phyloP scores from a whole-genome alignment of 2,113 vertebrate species.

The Sphaerodactylus townsendi region DNA sequence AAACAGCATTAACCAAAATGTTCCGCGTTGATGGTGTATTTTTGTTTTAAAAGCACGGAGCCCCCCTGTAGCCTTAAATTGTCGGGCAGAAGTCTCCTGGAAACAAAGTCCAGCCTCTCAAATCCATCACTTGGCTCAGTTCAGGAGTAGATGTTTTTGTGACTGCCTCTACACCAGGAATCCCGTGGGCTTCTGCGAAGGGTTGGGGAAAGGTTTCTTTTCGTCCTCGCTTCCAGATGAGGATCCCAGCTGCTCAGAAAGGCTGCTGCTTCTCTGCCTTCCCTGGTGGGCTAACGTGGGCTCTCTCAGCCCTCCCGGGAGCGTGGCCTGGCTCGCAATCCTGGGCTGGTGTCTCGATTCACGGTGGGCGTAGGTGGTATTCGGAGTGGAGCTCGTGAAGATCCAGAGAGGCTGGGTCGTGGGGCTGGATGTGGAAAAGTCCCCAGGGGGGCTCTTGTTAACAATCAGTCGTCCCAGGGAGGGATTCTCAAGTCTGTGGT shows the following conservation, averaged over 20 bases:
- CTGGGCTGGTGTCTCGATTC: neutral
- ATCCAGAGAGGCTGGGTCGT: neutral
- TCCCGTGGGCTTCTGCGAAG: neutral
- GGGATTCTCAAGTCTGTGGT: neutral
- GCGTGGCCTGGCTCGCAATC: neutral
- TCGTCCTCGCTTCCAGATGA: neutral
- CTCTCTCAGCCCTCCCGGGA: neutral
- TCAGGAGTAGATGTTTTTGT: too few species aligned
- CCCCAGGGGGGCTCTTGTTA: neutral
- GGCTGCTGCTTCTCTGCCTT: neutral
- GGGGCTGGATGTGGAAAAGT: neutral
- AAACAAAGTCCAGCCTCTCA: neutral
- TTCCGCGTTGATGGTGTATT: neutral
- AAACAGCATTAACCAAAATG: neutral
- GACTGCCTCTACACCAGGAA: constrained; percentile 10
- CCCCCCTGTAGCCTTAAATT: neutral
- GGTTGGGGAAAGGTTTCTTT: neutral
- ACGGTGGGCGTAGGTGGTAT: neutral
- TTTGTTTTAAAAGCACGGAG: neutral
- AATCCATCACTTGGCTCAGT: too few species aligned
- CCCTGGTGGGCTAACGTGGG: neutral
- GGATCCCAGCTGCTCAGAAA: neutral
- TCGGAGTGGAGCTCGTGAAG: neutral
- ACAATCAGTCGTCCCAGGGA: neutral
- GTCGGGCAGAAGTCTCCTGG: neutral